A percentile compares a stretch with the other conserved stretches of the same genome.
phyloP scores from a whole-genome alignment of 2,888 invertebrate genomes.

The Lasius platythorax region DNA sequence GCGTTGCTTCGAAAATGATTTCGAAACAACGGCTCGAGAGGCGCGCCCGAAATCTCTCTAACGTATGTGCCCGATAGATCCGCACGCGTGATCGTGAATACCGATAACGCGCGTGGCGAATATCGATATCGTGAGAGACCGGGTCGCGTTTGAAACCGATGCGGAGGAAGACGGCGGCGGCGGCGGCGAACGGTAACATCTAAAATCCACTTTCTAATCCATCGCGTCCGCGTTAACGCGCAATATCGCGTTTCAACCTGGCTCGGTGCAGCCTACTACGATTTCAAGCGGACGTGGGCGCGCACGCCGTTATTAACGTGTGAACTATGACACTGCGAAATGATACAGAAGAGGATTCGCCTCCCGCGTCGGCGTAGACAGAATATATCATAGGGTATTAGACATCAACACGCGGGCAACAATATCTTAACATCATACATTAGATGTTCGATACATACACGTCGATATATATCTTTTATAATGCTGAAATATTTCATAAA shows the following conservation, averaged over 20 bases:
- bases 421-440: neutral
- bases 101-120: conserved; percentile 47
- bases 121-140: conserved; percentile 57
- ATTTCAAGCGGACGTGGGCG: conserved; percentile 53
- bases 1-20: conserved; percentile 39
- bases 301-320: conserved; percentile 51
- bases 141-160: conserved; percentile 35
- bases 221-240: conserved; percentile 47
- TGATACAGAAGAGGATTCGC: conserved; percentile 17
- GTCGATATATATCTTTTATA: neutral
- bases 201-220: conserved; percentile 55
- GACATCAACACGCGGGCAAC: neutral
- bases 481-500: neutral
- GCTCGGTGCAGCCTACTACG: conserved; percentile 37
- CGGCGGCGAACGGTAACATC: conserved; percentile 43
- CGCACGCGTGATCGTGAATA: conserved; percentile 37
- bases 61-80: conserved; percentile 46
- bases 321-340: conserved; percentile 55
- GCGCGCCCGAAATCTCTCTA: conserved; percentile 53
- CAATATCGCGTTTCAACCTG: conserved; percentile 47
- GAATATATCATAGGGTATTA: neutral
- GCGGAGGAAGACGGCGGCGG: conserved; percentile 4
- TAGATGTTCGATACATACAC: too few species aligned
- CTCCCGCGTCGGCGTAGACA: neutral
- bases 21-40: conserved; percentile 66